Percentiles rank a stretch among this genome's conserved stretches.
Conservation (phyloP, 2,888 invertebrate genomes). For the Osmoderma eremita region DNA sequence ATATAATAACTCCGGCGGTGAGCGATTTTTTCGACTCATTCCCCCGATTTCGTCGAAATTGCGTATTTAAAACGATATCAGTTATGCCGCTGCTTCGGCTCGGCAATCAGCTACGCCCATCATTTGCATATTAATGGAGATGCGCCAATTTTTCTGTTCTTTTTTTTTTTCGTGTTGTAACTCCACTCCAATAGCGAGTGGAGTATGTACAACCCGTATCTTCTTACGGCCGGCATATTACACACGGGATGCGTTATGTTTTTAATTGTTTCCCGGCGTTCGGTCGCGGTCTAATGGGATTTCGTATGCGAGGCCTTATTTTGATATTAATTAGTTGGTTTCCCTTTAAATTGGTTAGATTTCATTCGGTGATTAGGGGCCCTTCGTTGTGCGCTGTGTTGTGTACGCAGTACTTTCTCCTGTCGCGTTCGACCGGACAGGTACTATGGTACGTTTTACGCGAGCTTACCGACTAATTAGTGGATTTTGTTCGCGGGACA, state of each 20-base stretch:
- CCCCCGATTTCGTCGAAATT: slow-evolving; percentile 15
- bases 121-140: slow-evolving; percentile 31
- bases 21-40: slow-evolving; percentile 1
- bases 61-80: slow-evolving; percentile 24
- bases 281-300: slow-evolving; percentile 45
- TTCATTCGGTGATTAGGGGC: slow-evolving; percentile 39
- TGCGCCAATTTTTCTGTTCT: slow-evolving; percentile 22
- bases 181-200: no score
- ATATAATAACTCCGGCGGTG: slow-evolving; percentile 16
- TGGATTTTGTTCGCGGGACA: slow-evolving; percentile 27
- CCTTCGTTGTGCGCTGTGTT: not conserved
- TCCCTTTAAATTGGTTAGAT: slow-evolving; percentile 45
- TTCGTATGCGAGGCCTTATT: slow-evolving; percentile 39
- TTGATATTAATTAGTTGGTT: slow-evolving; percentile 45
- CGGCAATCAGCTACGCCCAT: slow-evolving; percentile 23
- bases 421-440: not conserved
- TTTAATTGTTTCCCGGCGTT: slow-evolving; percentile 45
- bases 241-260: slow-evolving; percentile 27
- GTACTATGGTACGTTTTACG: not conserved
- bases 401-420: no score
- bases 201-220: no score
- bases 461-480: slow-evolving; percentile 18
- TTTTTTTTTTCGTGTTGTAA: not conserved
- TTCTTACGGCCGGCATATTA: not conserved
- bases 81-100: slow-evolving; percentile 7